A percentile compares a stretch with the other conserved stretches of the same genome.
phyloP scores from a whole-genome alignment of 2,113 vertebrate species.

The Podiceps cristatus region DNA sequence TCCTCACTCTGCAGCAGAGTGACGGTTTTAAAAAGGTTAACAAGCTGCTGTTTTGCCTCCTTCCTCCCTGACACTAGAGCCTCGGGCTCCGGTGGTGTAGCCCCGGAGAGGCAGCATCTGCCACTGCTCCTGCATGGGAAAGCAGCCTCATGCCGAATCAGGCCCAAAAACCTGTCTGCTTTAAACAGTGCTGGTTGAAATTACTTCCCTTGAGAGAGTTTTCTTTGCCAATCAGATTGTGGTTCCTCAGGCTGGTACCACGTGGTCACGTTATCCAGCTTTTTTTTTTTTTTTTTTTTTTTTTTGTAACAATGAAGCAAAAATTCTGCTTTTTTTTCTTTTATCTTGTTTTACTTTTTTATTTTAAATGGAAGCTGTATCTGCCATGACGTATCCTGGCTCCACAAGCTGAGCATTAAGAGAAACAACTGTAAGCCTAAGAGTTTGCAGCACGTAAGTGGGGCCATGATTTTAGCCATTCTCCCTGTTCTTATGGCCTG shows the following conservation, averaged over 20 bases:
- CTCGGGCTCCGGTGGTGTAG: not conserved
- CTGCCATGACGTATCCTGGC: not conserved
- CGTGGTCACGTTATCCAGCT: not conserved
- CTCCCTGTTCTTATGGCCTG: not conserved
- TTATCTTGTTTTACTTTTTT: not conserved
- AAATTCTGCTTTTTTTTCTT: not conserved
- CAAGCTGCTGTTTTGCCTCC: not conserved
- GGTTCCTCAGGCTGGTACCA: not conserved
- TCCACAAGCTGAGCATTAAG: not conserved
- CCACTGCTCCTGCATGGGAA: not conserved
- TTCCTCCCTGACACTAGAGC: not conserved
- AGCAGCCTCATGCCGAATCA: not conserved
- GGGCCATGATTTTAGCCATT: not conserved
- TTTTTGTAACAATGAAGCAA: not conserved
- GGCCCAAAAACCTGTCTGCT: not conserved
- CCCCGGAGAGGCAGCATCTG: not conserved
- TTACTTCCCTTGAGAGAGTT: too few relatives aligned
- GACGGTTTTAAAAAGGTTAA: not conserved
- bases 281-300: not conserved
- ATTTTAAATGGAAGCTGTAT: not conserved
- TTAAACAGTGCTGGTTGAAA: not conserved
- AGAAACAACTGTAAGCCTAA: not conserved
- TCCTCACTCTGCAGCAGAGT: not conserved
- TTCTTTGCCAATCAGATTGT: not conserved
- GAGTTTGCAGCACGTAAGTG: not conserved